phyloP scores from a whole-genome alignment of 2,797 vertebrate species.

The Pelobates cultripes region DNA sequence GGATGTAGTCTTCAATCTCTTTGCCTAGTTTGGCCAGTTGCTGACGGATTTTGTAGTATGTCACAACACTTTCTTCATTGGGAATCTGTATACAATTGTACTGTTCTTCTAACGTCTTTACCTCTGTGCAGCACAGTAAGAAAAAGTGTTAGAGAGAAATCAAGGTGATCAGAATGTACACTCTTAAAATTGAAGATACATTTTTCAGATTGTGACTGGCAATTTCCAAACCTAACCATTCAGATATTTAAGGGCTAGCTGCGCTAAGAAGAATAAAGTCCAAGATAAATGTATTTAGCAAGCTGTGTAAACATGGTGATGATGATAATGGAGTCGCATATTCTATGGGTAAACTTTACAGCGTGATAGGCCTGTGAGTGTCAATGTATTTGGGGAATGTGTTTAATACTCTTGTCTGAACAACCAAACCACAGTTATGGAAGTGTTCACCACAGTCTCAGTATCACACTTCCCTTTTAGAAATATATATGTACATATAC shows the following conservation, averaged over 20 bases:
- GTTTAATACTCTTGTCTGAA: too few species aligned
- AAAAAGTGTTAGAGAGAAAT: not conserved
- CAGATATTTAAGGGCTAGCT: not conserved
- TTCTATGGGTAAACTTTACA: not conserved
- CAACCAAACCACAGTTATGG: too few species aligned
- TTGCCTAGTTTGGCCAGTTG: conserved; percentile 91
- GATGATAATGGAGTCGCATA: not conserved
- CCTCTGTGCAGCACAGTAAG: conserved; percentile 70
- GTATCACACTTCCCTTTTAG: too few species aligned
- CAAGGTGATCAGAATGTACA: not conserved
- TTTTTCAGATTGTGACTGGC: not conserved
- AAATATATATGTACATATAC: too few species aligned
- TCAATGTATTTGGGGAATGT: not conserved
- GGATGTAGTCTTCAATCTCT: conserved; percentile 94
- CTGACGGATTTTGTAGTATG: conserved; percentile 95
- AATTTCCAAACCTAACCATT: not conserved
- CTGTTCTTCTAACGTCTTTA: conserved; percentile 87
- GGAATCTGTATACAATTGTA: conserved; percentile 91
- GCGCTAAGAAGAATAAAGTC: not conserved
- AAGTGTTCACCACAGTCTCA: too few species aligned
- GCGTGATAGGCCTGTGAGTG: not conserved
- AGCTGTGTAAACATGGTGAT: not conserved
- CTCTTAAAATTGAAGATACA: not conserved
- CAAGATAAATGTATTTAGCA: not conserved
- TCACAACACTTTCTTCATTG: conserved; percentile 90